A percentile compares a stretch with the other conserved stretches of the same genome.
Evolutionary conservation across 2,888 invertebrate species (phyloP).

Genomic region (Ceratothoa steindachneri): DNA sequence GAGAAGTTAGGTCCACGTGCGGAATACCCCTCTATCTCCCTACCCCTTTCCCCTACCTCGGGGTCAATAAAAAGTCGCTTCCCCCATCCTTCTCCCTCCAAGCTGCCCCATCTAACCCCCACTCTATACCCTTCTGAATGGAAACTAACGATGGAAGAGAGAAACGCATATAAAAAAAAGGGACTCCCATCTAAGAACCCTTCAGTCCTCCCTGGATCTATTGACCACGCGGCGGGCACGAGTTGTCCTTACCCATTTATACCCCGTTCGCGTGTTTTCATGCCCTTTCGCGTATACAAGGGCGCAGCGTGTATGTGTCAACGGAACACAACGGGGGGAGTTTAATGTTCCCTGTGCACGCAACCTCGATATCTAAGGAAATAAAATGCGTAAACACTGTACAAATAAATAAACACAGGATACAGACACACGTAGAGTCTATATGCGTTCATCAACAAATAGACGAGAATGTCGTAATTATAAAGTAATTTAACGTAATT

Average conservation of each 20-base stretch:
- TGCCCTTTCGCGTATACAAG: not conserved
- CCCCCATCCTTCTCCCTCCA: not conserved
- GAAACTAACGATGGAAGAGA: not conserved
- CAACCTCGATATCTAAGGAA: too few relatives aligned
- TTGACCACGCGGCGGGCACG: conserved; percentile 15
- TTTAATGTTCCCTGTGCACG: too few relatives aligned
- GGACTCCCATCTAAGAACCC: not conserved
- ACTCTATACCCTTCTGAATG: not conserved
- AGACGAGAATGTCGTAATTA: not conserved
- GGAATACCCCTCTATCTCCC: not conserved
- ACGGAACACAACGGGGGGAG: too few relatives aligned
- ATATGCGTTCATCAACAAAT: too few relatives aligned
- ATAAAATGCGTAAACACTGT: too few relatives aligned
- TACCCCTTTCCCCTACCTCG: not conserved
- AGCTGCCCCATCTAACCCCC: not conserved
- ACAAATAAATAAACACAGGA: too few relatives aligned
- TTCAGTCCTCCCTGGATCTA: conserved; percentile 2
- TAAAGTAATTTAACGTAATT: not conserved
- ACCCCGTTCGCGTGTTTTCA: not conserved
- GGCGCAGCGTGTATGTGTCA: not conserved
- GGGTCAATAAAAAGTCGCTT: not conserved
- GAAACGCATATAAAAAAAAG: not conserved
- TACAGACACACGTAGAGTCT: too few relatives aligned
- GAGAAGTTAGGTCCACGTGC: conserved; percentile 10
- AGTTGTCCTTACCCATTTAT: conserved; percentile 5